These are phyloP conservation scores for Diplosoma virens DNA, from an alignment of 23 tunicate species.

Conservation along the genomic window DNA sequence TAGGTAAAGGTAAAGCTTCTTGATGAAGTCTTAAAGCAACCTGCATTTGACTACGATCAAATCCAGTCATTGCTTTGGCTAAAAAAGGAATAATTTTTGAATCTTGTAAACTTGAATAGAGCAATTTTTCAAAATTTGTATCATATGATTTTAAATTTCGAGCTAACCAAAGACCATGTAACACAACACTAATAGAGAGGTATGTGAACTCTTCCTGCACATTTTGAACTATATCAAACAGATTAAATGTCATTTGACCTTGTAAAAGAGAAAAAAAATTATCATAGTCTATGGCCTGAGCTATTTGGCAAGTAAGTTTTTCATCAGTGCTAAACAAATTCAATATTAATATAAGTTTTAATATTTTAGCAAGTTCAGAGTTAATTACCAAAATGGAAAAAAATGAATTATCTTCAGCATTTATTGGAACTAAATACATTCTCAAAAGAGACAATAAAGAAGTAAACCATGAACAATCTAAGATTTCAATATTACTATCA, in stretches of 20 bases:
- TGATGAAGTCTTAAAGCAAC: slow-evolving; percentile 46
- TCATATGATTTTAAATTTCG: slow-evolving; percentile 25
- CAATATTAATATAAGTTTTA: slow-evolving; percentile 45
- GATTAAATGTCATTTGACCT: slow-evolving; percentile 51
- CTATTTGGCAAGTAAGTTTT: slow-evolving; percentile 4
- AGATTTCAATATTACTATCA: not conserved
- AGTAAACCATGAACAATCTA: not conserved
- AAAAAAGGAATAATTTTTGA: slow-evolving; percentile 44
- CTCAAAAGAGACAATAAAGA: not conserved
- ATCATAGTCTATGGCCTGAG: not conserved
- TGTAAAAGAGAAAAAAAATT: slow-evolving; percentile 34
- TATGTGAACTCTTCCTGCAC: slow-evolving; percentile 22
- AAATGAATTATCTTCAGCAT: not conserved
- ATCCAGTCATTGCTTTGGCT: slow-evolving; percentile 34
- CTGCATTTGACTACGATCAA: slow-evolving; percentile 22
- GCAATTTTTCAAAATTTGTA: slow-evolving; percentile 35
- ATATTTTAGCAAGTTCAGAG: slow-evolving; percentile 13
- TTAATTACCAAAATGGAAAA: slow-evolving; percentile 2
- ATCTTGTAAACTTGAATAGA: slow-evolving; percentile 51
- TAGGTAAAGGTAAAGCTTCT: slow-evolving; percentile 72
- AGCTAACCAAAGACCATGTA: slow-evolving; percentile 31
- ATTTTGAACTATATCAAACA: slow-evolving; percentile 9
- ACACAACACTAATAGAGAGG: slow-evolving; percentile 53
- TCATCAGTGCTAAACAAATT: slow-evolving; percentile 43
- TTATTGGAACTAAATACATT: slow-evolving; percentile 5